Evolutionary conservation across 2,113 vertebrate species (phyloP), one percentile per base, ranked within the genome.

Genomic region (Mandrillus leucophaeus): DNA sequence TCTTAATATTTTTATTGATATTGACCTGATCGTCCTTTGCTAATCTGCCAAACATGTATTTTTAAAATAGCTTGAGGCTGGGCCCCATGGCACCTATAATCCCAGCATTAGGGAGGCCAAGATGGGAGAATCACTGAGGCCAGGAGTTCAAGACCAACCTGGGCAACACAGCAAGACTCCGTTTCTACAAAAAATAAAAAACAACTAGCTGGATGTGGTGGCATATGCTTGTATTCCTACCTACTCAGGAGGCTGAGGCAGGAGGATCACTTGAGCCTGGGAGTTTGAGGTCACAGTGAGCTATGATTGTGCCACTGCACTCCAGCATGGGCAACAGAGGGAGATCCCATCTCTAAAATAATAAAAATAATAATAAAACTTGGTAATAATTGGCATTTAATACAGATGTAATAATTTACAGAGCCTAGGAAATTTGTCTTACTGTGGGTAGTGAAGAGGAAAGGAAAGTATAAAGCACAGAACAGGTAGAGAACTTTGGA

Each of bases 371-470:
- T 81, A 50, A 79, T 82, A 75, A 86, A 73, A 80, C 20, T 40
- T 68, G 57, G 52, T 64, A 72, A 57, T 43, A 80, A 7, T 64
- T 64, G 25, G 43, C 57, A 92, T 50, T 70, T 32, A 75, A 59
- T 96, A 80, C 55, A 93, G 93, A 22, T 85, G 35, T 52, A 61
- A 32, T 93, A 48, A 86, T 55, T 85, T 86, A 94, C 8, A 94
- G 61, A 81, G 79, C 78, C 64, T 57, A 80, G n/a, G 50, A 86
- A 94, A 81, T 81, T 73, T 90, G 43, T 78, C 70, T 90, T 85
- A 79, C 20, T 14, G 25, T 81, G 32, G 5, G 38, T 55, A 94
- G 55, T 66, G 18, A 32, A 32, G 43, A 66, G 16, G 40, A 81
- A 57, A 70, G 25, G 72, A 78, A 48, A 61, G 30, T 79, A 43